phyloP scores from a whole-genome alignment of 2,113 vertebrate species.

The Eptesicus fuscus region DNA sequence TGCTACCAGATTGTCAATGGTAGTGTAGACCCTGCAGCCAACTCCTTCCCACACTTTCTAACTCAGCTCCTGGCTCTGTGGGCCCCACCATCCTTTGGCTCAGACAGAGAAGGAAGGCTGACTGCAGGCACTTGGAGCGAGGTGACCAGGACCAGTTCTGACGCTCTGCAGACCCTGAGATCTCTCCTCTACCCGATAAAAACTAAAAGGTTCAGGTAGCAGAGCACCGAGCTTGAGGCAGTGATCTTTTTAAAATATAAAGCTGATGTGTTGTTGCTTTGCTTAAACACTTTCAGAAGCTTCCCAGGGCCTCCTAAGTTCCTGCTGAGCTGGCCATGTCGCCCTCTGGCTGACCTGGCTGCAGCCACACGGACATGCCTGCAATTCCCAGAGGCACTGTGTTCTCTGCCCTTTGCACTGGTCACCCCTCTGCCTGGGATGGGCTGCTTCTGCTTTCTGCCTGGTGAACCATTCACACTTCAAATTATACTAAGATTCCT shows the following conservation, averaged over 20 bases:
- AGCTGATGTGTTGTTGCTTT: not conserved
- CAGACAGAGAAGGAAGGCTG: not conserved
- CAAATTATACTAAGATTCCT: not conserved
- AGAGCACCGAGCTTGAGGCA: not conserved
- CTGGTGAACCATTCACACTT: not conserved
- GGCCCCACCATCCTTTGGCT: not conserved
- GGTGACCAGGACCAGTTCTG: no score
- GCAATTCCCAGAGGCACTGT: not conserved
- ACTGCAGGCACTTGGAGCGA: not conserved
- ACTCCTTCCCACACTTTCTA: not conserved
- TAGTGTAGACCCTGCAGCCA: not conserved
- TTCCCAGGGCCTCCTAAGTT: not conserved
- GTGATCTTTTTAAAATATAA: not conserved
- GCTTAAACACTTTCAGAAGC: constrained; percentile 5
- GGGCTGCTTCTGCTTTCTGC: not conserved
- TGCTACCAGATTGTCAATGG: not conserved
- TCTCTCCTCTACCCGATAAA: not conserved
- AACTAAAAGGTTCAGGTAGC: not conserved
- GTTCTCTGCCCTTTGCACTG: not conserved
- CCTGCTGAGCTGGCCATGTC: not conserved
- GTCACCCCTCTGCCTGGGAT: not conserved
- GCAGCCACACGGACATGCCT: not conserved
- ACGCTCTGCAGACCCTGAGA: not conserved
- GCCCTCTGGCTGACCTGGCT: not conserved
- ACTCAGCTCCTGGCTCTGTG: not conserved